These are phyloP conservation scores for Rhamnusium bicolor DNA, from an alignment of 2,888 invertebrate genomes.

Conservation along the genomic window DNA sequence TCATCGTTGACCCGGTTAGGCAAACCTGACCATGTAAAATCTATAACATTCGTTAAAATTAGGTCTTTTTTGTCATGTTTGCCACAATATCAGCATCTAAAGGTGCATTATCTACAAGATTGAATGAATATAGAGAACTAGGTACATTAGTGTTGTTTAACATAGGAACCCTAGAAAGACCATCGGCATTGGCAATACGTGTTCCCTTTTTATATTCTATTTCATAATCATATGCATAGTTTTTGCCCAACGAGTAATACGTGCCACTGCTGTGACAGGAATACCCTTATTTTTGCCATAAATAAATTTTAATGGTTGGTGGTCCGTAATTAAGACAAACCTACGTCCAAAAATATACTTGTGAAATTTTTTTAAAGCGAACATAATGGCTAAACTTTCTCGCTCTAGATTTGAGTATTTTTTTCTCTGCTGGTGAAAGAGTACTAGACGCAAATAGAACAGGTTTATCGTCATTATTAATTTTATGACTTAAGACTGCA, in stretches of 20 bases:
- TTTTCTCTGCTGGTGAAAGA: constrained; percentile 59
- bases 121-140: constrained; percentile 11
- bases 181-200: constrained; percentile 23
- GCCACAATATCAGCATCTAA: constrained; percentile 25
- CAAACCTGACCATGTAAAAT: too few species aligned
- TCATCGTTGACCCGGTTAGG: too few species aligned
- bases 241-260: constrained; percentile 41
- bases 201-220: constrained; percentile 34
- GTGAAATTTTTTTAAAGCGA: too few species aligned
- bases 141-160: not conserved
- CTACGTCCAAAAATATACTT: too few species aligned
- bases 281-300: constrained; percentile 42
- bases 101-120: constrained; percentile 3
- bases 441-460: constrained; percentile 60
- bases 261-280: constrained; percentile 37
- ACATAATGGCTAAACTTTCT: too few species aligned
- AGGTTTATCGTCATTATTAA: constrained; percentile 56
- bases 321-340: constrained; percentile 40
- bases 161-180: constrained; percentile 18
- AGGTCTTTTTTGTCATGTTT: not conserved
- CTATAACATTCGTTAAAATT: too few species aligned
- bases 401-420: constrained; percentile 44
- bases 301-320: constrained; percentile 44
- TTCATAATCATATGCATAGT: constrained; percentile 41
- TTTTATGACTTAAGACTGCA: constrained; percentile 54